Evolutionary conservation across 2,113 vertebrate genomes (phyloP).

Genomic region (Oncorhynchus keta): DNA sequence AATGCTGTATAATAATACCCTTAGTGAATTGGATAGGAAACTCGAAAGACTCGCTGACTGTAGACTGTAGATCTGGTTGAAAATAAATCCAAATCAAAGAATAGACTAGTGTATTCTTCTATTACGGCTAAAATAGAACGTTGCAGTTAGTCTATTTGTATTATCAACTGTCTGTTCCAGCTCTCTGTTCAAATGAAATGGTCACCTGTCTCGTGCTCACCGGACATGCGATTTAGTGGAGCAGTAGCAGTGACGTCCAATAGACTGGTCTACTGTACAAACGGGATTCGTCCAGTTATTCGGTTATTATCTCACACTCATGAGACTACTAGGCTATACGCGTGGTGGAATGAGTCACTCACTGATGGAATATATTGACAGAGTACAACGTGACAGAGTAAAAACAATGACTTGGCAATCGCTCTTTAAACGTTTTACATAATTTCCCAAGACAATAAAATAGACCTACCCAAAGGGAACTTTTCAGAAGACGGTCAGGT

Average conservation of each 20-base stretch:
- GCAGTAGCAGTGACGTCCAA: constrained; percentile 38
- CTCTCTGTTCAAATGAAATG: background rate
- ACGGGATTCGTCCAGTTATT: background rate
- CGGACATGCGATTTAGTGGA: constrained; percentile 11
- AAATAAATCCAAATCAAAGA: too few species aligned
- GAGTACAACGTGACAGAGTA: background rate
- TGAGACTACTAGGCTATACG: background rate
- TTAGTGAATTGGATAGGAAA: background rate
- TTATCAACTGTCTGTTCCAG: background rate
- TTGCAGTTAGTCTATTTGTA: too few species aligned
- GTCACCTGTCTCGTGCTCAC: constrained; percentile 34
- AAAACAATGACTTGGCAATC: background rate
- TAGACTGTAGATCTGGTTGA: too few species aligned
- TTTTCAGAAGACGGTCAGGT: background rate
- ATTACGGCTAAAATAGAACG: too few species aligned
- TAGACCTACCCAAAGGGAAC: background rate
- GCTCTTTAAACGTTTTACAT: background rate
- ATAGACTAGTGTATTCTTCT: too few species aligned
- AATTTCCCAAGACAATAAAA: background rate
- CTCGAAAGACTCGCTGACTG: too few species aligned
- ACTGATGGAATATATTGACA: background rate
- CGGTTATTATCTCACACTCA: background rate
- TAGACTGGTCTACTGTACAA: too few species aligned
- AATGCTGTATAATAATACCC: background rate
- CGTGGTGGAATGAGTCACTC: background rate